These are phyloP conservation scores for Osmerus mordax DNA, from an alignment of 2,113 vertebrate genomes.

Conservation along the genomic window DNA sequence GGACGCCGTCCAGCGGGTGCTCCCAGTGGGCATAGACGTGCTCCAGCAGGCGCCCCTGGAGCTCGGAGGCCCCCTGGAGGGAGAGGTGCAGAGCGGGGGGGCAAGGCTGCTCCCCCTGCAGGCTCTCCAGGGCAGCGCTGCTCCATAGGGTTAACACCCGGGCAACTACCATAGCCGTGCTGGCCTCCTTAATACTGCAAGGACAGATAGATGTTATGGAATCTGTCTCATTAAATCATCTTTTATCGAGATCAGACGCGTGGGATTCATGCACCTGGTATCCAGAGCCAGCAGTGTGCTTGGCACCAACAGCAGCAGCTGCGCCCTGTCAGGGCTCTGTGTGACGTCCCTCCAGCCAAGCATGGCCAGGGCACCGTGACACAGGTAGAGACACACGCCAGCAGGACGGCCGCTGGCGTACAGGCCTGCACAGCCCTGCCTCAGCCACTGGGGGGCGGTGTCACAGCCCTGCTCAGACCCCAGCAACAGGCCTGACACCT, in stretches of 20 bases:
- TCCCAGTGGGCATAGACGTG: constrained; percentile 95
- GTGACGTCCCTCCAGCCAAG: constrained; percentile 79
- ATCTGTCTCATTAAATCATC: too few species aligned
- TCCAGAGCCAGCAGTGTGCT: constrained; percentile 79
- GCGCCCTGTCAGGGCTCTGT: constrained; percentile 72
- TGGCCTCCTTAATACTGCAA: constrained; percentile 85
- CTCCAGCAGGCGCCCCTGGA: constrained; percentile 74
- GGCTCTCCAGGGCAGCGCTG: constrained; percentile 73
- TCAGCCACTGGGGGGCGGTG: constrained; percentile 75
- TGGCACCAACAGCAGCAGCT: constrained; percentile 77
- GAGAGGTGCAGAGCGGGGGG: constrained; percentile 50
- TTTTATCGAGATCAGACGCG: too few species aligned
- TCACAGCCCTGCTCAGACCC: constrained; percentile 37
- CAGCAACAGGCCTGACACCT: constrained; percentile 81
- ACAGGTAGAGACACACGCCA: constrained; percentile 78
- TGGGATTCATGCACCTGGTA: constrained; percentile 73
- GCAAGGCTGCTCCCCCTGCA: constrained; percentile 61
- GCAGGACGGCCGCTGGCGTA: constrained; percentile 56
- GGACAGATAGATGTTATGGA: neutral
- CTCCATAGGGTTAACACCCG: constrained; percentile 88
- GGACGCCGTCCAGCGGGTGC: constrained; percentile 89
- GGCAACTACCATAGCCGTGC: constrained; percentile 81
- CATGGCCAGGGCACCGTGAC: constrained; percentile 92
- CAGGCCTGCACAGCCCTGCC: constrained; percentile 67
- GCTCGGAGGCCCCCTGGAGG: constrained; percentile 73